Percentiles rank a stretch among this genome's conserved stretches.
These are phyloP conservation scores for Melieria omissa DNA, from an alignment of 2,888 invertebrate genomes.

Conservation along the genomic window DNA sequence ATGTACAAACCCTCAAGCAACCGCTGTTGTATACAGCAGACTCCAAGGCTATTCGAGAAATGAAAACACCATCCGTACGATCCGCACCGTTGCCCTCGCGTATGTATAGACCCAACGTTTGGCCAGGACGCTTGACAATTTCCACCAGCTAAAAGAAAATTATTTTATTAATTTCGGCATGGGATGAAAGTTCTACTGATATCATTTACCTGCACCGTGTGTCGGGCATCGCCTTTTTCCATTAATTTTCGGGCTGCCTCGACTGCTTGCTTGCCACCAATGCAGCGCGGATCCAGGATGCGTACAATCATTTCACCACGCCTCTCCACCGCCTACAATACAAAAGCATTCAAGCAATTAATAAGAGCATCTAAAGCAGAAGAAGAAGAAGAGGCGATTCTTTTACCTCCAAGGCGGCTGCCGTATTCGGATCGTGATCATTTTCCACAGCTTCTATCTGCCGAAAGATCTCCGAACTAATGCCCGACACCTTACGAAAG, in stretches of 20 bases:
- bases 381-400: not conserved
- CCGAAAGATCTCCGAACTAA: constrained; percentile 95
- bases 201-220: constrained; percentile 71
- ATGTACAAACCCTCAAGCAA: constrained; percentile 79
- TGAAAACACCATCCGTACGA: constrained; percentile 95
- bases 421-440: constrained; percentile 93
- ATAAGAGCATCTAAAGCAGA: not conserved
- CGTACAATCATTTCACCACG: constrained; percentile 96
- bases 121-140: constrained; percentile 98
- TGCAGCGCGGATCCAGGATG: constrained; percentile 86
- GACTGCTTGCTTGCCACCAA: constrained; percentile 87
- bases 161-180: not conserved
- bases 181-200: not conserved
- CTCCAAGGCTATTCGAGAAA: constrained; percentile 93
- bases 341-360: not conserved
- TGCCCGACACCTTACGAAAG: constrained; percentile 96
- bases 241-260: constrained; percentile 90
- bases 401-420: constrained; percentile 85
- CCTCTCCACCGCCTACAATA: constrained; percentile 81
- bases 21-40: constrained; percentile 98
- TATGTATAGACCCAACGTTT: constrained; percentile 97
- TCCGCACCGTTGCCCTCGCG: constrained; percentile 99
- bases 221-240: constrained; percentile 71
- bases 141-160: constrained; percentile 80
- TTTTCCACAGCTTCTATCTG: constrained; percentile 97